Base-by-base conservation (phyloP, 2,888 invertebrate species). In the Agapostemon virescens region DNA sequence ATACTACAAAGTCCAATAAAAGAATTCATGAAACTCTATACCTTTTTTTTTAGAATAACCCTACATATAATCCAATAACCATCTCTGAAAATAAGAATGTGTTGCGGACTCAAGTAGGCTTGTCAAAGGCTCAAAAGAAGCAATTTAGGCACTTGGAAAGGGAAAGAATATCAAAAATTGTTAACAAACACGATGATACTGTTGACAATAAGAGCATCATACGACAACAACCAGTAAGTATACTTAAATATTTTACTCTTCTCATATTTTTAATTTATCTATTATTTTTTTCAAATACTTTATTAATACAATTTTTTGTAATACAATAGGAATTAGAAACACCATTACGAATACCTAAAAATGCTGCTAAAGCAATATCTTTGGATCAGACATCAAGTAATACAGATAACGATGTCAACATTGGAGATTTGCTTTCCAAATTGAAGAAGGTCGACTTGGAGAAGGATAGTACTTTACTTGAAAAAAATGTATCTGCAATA, bases 321-420 rank as follows among this genome's bases (percentile, higher is more conserved):
- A 33, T 30, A 17, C 38, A 23, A 71, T 6, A 82, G 82, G 23
- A 49, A 49, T 23, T 26, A 0, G 76, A 79, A 1, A 2, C 6
- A 38, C 76, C 85, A 40, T 49, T 84, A 49, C 68, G 83, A 36
- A 11, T 9, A n/a, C 84, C 85, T 33, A 77, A 83, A 45, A 15
- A 38, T 5, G 33, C 20, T 58, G 2, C 79, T 15, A 68, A 55
- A 38, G 55, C 40, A n/a, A 23, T 23, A 15, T 36, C 38, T 40
- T 55, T 4, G 2, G 3, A 30, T 30, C 1, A 13, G 49, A 26
- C 13, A 11, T 30, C 11, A 23, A 5, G 30, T 17, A 1, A 3
- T 26, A 26, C 1, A 11, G 7, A 26, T 23, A 2, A 64, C 0
- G 38, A 15, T 0, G 0, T 40, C 26, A 17, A 13, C 9, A 5